Evolutionary conservation across 1,140 invertebrate species (phyloP).

Genomic region (Propsilocerus akamusi): DNA sequence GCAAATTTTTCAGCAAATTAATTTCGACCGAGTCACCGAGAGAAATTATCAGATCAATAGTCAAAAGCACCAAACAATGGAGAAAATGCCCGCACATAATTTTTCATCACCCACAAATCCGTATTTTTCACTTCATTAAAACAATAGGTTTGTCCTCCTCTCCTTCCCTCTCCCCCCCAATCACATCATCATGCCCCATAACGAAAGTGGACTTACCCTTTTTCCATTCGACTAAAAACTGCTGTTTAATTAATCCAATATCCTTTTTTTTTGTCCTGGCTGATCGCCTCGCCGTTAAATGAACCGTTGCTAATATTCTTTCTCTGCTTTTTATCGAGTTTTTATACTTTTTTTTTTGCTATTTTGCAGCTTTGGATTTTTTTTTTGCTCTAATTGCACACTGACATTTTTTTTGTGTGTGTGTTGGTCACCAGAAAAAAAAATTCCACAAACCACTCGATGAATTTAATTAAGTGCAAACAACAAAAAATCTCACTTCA

Average conservation of each 20-base stretch:
- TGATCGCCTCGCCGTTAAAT: neutral
- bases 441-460: too few relatives aligned
- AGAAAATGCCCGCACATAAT: neutral
- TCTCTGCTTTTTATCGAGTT: neutral
- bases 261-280: neutral
- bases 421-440: too few relatives aligned
- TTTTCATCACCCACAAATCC: constrained; percentile 1
- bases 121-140: constrained; percentile 2
- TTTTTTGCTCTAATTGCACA: neutral
- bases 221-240: neutral
- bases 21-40: too few relatives aligned
- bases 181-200: neutral
- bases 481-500: too few relatives aligned
- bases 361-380: neutral
- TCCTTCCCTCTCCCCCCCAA: neutral
- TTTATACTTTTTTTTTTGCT: neutral
- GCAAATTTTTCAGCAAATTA: too few relatives aligned
- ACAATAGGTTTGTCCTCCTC: neutral
- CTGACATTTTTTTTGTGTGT: too few relatives aligned
- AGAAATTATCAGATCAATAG: too few relatives aligned
- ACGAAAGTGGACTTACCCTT: neutral
- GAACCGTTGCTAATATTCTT: constrained; percentile 2
- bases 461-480: too few relatives aligned
- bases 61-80: too few relatives aligned
- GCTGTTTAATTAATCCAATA: constrained; percentile 2